Base-by-base conservation (phyloP, 1,140 invertebrate species). In the Stratiolaelaps scimitus region DNA sequence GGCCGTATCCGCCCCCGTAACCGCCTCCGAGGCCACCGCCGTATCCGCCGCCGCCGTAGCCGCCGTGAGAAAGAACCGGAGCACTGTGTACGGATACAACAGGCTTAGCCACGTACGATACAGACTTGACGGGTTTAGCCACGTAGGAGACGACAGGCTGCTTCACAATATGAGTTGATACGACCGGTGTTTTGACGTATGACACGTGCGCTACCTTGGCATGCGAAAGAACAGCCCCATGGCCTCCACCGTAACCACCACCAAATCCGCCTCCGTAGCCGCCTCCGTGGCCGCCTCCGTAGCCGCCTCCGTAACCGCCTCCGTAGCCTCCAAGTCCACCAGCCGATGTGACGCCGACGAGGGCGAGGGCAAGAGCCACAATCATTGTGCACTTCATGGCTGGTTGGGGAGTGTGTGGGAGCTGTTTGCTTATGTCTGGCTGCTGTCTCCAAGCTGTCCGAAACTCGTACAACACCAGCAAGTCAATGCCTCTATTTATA, bases 91-190 rank as follows among this genome's bases (percentile, higher is more conserved):
- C 15, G 47, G 47, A 48, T 4, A 48, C 47, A 15, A 48, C 47
- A 28, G 47, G 47, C 15, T 48, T 48, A 19, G 47, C 20, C 7
- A 48, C 47, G 47, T 48, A 48, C 47, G 47, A 48, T 19, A 48
- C 28, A 28, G 47, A 5, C 15, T 48, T 48, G 5, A 48, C 47
- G 5, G 47, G 47, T 28, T 48, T 48, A 4, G 47, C 20, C 26
- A 60, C 34, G 53, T 60, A 60, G 15, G 23, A 60, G 10, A 60
- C 53, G 53, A 60, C 53, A 1, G 53, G 23, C 23, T 20, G 53
- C 34, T 60, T 26, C 53, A 60, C 53, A 34, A 29, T 29, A 23
- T 17, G n/a, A 15, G 23, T 60, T 23, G 53, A 60, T 15, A 60
- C 15, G 23, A 60, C 15, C 13, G 53, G 23, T 15, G 53, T 60